Evolutionary conservation across 2,113 vertebrate species (phyloP), one percentile per base, ranked within the genome.

Genomic region (Ailurus styani): DNA sequence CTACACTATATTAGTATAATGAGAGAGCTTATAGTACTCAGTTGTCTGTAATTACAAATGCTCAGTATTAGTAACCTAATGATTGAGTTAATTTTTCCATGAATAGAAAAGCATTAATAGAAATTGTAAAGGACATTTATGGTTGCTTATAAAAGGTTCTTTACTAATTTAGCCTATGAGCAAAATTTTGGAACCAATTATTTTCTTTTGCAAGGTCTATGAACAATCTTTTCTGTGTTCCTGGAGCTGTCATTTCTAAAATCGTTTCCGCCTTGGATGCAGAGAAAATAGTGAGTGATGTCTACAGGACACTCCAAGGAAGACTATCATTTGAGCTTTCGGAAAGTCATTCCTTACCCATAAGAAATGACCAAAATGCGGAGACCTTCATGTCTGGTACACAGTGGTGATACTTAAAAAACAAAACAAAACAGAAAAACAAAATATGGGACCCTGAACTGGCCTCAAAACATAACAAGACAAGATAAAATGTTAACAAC

Each of bases 41-140:
- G 45, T 14, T 57, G 34, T n/a, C 50, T 40, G 40, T 75, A 82
- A 83, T 82, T 82, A 85, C 37, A 92, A 78, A 45, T 47, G 31
- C 12, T 14, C 68, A 73, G 6, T 60, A 47, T 57, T 60, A 81
- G 18, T 78, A 73, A 47, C 40, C 55, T 93, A 87, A 89, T 81
- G 68, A 83, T 7, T 77, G 72, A 85, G 7, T 78, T 91, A 92
- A 70, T 54, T 9, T 87, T 84, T 78, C 25, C 37, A 62, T 47
- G 83, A 91, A 52, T 1, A 83, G 20, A 82, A 70, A 23, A 17
- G 20, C 34, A 57, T 50, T 70, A 42, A n/a, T 45, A 66, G 84
- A 94, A 87, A 89, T 47, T 52, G 72, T 77, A 84, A 91, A 94
- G 18, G 81, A 66, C 73, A 94, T 81, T 93, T 75, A 94, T 34